A percentile compares a stretch with the other conserved stretches of the same genome.
phyloP scores from a whole-genome alignment of 1,140 invertebrate species.

The Dufourea novaeangliae region DNA sequence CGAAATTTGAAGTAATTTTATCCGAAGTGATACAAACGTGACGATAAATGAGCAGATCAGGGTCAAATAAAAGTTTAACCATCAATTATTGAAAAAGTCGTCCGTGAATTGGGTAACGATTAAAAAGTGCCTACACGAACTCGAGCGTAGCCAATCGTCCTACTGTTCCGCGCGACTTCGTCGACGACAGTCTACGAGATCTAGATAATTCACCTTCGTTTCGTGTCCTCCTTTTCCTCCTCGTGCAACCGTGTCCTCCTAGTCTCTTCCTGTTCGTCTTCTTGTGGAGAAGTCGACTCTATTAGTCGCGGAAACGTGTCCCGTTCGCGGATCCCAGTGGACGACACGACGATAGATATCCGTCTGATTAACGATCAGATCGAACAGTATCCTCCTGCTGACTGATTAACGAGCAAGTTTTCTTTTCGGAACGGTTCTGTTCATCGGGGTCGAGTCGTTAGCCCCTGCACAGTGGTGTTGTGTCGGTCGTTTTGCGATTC shows the following conservation, averaged over 20 bases:
- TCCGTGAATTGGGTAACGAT: neutral
- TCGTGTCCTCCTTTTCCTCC: constrained; percentile 19
- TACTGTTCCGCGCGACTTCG: neutral
- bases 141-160: constrained; percentile 3
- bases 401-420: constrained; percentile 47
- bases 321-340: constrained; percentile 52
- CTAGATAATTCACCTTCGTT: constrained; percentile 49
- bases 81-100: too few species aligned
- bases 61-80: too few species aligned
- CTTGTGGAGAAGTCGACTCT: constrained; percentile 44
- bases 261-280: constrained; percentile 6
- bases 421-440: constrained; percentile 19
- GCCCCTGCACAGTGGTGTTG: too few species aligned
- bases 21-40: too few species aligned
- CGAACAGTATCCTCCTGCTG: constrained; percentile 45
- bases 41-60: too few species aligned
- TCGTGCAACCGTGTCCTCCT: neutral
- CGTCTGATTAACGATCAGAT: constrained; percentile 64
- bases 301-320: constrained; percentile 63
- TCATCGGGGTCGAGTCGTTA: constrained; percentile 15
- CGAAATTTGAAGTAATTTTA: too few species aligned
- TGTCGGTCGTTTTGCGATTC: neutral
- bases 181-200: constrained; percentile 31
- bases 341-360: constrained; percentile 61
- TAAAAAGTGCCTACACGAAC: constrained; percentile 32